Base-by-base conservation (phyloP, 92 coral and sea anemone genomes). In the Isaurus tuberculatus region DNA sequence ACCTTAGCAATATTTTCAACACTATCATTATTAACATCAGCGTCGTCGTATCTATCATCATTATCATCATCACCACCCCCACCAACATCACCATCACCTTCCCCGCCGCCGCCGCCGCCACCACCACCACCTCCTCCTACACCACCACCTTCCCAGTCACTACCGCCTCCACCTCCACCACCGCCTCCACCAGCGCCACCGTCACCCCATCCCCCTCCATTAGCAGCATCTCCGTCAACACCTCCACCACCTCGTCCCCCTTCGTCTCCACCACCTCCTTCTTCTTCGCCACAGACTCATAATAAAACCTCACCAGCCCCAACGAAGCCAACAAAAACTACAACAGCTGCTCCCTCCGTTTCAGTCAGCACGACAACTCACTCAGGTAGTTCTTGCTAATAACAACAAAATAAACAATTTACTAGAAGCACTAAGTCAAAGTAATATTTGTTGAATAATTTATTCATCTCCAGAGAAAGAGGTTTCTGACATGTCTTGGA, bases 301-400 rank as follows among this genome's bases (percentile, higher is more conserved):
- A 32, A 85, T 17, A 32, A 53, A 8, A 40, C 46, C 10, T 32
- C 79, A 4, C 69, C 70, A 70, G 48, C 37, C 19, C 65, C 69
- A 4, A 70, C 86, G 11, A 16, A 20, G 14, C 30, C 29, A 22
- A 30, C 66, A 60, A 26, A 20, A 23, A 20, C 66, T 60, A 10
- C 66, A 25, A 23, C 29, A 2, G 13, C 30, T 1, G 14, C 80
- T 19, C 0, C 61, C 28, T 10, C 85, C 3, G 60, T 8, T 25
- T 58, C 82, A 49, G 20, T 72, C 48, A 30, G 85, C 80, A 30
- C 22, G 13, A 11, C 77, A 78, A 11, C 32, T 68, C n/a, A 19
- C 37, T 16, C 70, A 25, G 75, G 75, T 71, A 71, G 22, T 29
- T 19, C 0, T 33, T 22, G 2, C 5, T 20, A 8, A 5, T 32